Base-by-base conservation (phyloP, 2,888 invertebrate genomes). In the Incurvaria masculella region DNA sequence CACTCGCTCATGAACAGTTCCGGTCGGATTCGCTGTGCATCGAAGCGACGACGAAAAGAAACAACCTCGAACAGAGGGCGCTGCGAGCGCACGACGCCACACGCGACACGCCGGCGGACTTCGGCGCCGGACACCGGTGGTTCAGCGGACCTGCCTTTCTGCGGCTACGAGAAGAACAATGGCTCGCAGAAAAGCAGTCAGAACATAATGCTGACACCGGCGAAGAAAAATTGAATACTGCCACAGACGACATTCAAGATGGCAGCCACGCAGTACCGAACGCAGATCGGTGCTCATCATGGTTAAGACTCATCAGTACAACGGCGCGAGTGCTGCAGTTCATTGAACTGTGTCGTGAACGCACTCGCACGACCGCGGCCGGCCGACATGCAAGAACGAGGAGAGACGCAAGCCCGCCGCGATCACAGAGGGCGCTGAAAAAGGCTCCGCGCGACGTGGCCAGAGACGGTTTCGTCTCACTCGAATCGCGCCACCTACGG, bases 71-170 rank as follows among this genome's bases (percentile, higher is more conserved):
- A n/a, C n/a, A n/a, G n/a, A n/a, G n/a, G n/a, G n/a, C n/a, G n/a
- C n/a, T n/a, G n/a, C n/a, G n/a, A n/a, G n/a, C n/a, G n/a, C n/a
- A 53, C 45, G 44, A 49, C 26, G 49, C 49, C 17, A 50, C 53
- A 0, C 48, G 48, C 4, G 51, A 44, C n/a, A 19, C 17, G 6
- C 48, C 48, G 11, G 14, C 42, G 16, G 26, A 46, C 43, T 42
- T 49, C 26, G 11, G n/a, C 39, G 2, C 16, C 17, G 21, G 33
- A 16, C 21, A 20, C 16, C 40, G 38, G n/a, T 21, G 43, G 43
- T 33, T 41, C 44, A 2, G n/a, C 8, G 48, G 44, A 17, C 44
- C 44, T 2, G 44, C 21, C 16, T 47, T 43, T 21, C 21, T 43
- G 14, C 17, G 14, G 6, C 18, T 14, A 6, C 6, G 14, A 4